Conservation (phyloP, 23 tunicate genomes). For the Ascidia mentula region DNA sequence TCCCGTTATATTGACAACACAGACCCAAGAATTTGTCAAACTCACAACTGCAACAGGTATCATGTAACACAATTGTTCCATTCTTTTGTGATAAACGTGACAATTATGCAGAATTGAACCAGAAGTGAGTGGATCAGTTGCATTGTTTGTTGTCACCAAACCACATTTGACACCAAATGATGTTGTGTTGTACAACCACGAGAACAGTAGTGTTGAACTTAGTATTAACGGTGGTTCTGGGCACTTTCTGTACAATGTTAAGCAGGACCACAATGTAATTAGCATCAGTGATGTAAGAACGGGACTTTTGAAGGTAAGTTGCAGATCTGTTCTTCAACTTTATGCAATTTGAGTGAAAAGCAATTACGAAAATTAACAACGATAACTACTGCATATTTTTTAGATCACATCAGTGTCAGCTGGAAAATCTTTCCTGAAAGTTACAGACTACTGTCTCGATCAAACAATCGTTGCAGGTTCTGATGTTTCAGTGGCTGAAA, state of each 20-base stretch:
- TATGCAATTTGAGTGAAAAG: not conserved
- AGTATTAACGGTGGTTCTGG: constrained; percentile 85
- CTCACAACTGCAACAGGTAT: constrained; percentile 18
- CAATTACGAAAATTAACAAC: too few relatives aligned
- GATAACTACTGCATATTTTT: not conserved
- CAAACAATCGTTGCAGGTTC: not conserved
- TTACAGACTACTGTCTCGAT: constrained; percentile 50
- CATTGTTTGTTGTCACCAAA: constrained; percentile 39
- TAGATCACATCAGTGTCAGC: constrained; percentile 34
- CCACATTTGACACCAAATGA: constrained; percentile 31
- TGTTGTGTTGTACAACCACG: constrained; percentile 59
- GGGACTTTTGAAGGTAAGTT: constrained; percentile 13
- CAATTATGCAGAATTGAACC: constrained; percentile 26
- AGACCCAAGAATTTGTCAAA: constrained; percentile 4
- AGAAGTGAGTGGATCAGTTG: constrained; percentile 40
- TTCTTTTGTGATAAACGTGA: not conserved
- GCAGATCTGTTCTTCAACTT: not conserved
- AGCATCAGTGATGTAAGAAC: not conserved
- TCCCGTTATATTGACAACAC: constrained; percentile 25
- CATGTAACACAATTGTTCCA: not conserved
- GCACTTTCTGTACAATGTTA: constrained; percentile 29
- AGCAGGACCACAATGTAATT: constrained; percentile 10
- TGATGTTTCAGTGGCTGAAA: constrained; percentile 27
- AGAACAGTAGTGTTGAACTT: constrained; percentile 29
- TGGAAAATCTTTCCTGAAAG: constrained; percentile 30